Evolutionary conservation across 2,888 invertebrate species (phyloP).

Genomic region (Drosophila mayaguana): DNA sequence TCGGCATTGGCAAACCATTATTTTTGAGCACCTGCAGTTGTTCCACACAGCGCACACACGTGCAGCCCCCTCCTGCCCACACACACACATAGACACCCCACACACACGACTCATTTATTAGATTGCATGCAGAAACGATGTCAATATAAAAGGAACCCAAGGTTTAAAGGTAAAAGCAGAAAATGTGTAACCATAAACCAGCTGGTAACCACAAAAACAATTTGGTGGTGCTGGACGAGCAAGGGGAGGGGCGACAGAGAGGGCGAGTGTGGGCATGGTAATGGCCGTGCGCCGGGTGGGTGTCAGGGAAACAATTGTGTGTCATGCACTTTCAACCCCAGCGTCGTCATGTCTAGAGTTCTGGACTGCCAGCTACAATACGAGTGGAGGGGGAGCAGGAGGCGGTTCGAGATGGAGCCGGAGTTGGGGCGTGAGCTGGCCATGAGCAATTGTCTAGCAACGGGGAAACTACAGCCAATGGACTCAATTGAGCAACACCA

Average conservation of each 20-base stretch:
- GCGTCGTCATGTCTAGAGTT: constrained; percentile 53
- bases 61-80: not conserved
- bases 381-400: no score
- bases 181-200: constrained; percentile 74
- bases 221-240: constrained; percentile 51
- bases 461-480: constrained; percentile 61
- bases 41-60: constrained; percentile 22
- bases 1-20: constrained; percentile 36
- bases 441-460: constrained; percentile 62
- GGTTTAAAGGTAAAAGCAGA: constrained; percentile 43
- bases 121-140: constrained; percentile 68
- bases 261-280: constrained; percentile 49
- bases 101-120: constrained; percentile 56
- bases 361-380: no score
- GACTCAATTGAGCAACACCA: constrained; percentile 68
- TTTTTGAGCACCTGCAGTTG: constrained; percentile 51
- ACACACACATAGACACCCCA: not conserved
- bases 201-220: constrained; percentile 74
- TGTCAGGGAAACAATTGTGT: constrained; percentile 68
- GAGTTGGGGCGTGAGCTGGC: constrained; percentile 20
- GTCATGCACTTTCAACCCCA: constrained; percentile 81
- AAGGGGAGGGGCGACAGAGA: not conserved
- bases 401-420: not conserved
- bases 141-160: constrained; percentile 50
- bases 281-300: constrained; percentile 40